Base-by-base conservation (phyloP, 2,888 invertebrate species). In the Tipula vernalis region DNA sequence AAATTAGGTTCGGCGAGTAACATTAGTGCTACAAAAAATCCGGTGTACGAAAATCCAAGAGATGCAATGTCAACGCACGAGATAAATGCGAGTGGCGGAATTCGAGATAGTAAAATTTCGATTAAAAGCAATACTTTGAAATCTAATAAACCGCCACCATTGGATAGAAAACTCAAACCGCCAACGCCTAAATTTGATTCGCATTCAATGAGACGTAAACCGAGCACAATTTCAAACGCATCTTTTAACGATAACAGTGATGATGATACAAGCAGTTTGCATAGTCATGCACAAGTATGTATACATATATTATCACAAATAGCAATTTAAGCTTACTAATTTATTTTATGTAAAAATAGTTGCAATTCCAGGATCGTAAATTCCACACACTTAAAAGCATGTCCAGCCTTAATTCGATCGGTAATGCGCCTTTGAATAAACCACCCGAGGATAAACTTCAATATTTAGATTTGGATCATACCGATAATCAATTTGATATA, bases 401-500 rank as follows among this genome's bases (percentile, higher is more conserved):
- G 84, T 84, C 84, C 8, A 84, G 84, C n/a, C 41, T 84, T n/a
- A 84, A 84, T 84, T 15, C 84, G 39, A 84, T 84, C 8, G 84
- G 84, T 84, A 39, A 39, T 41, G 5, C 39, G 15, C 15, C 51
- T 10, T 39, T 57, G 42, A 86, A 42, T 57, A 71, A 71, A 71
- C 71, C 71, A 71, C 71, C 71, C 3, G 0, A 88, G 87, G 87
- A 90, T 89, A 89, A 91, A 88, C 91, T 96, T 89, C 97, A 98
- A 90, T 98, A 98, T 92, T 93, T 98, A 88, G 98, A 98, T 91
- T 93, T 98, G 88, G 97, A 97, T 91, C 93, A 91, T 28, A 89
- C 91, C 36, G 91, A 85, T 42, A 87, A 51, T 71, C 36, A 71
- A 83, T 84, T 71, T 28, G 57, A 87, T 47, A 39, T 86, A n/a